phyloP scores from a whole-genome alignment of 2,113 vertebrate species.

The Grallaria varia region DNA sequence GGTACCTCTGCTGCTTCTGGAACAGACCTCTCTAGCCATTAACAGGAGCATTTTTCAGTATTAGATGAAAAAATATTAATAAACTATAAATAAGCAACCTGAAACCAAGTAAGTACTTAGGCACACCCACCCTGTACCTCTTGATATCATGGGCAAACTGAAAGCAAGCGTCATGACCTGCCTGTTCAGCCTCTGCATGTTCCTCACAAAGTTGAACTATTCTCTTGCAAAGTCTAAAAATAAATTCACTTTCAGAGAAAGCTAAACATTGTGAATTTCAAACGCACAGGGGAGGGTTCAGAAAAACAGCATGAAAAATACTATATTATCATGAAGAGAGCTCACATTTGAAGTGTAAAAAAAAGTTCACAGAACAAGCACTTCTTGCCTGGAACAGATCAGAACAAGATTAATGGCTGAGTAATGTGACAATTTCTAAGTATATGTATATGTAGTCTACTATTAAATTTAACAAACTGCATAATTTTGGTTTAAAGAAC shows the following conservation, averaged over 20 bases:
- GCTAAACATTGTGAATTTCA: background rate
- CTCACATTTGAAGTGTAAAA: constrained; percentile 15
- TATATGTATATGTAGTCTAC: background rate
- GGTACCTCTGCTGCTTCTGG: background rate
- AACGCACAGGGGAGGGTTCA: background rate
- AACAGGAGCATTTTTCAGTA: background rate
- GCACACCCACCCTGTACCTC: rapidly evolving
- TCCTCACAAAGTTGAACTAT: background rate
- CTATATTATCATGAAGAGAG: background rate
- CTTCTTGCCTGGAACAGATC: background rate
- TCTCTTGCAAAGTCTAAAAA: background rate
- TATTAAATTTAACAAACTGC: background rate
- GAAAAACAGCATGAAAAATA: background rate
- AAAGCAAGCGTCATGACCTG: too few species aligned
- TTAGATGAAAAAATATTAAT: background rate
- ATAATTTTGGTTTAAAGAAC: background rate
- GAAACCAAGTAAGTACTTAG: background rate
- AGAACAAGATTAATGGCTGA: background rate
- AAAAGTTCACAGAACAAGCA: background rate
- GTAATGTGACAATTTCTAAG: background rate
- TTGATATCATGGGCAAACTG: background rate
- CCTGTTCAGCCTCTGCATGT: background rate
- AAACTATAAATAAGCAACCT: background rate
- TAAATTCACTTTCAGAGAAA: background rate
- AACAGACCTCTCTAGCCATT: background rate